Conservation (phyloP, 2,888 invertebrate genomes). For the Kryphioiulus occultus region DNA sequence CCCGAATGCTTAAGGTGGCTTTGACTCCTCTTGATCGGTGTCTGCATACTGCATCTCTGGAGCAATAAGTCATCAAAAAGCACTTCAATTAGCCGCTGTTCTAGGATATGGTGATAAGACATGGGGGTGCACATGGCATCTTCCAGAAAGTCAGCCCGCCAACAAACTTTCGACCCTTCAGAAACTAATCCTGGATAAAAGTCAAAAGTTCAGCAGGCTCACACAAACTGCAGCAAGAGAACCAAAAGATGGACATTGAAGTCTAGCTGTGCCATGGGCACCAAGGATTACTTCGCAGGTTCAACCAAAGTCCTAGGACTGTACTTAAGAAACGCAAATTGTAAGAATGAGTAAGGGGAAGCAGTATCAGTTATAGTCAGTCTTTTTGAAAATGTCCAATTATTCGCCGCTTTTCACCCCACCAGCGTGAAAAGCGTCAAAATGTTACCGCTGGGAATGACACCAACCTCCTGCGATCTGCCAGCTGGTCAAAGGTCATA, state of each 20-base stretch:
- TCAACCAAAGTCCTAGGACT: neutral
- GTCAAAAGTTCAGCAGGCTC: neutral
- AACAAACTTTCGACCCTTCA: neutral
- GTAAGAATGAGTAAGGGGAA: neutral
- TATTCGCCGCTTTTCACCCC: neutral
- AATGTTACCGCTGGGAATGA: neutral
- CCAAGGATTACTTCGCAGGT: neutral
- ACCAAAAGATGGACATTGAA: neutral
- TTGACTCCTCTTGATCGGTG: constrained; percentile 12
- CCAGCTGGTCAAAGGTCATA: neutral
- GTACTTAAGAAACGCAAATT: neutral
- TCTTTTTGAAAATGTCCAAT: no score
- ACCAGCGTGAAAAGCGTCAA: neutral
- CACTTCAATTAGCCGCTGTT: constrained; percentile 26
- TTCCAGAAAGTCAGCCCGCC: neutral
- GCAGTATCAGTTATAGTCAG: neutral
- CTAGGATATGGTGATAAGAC: neutral
- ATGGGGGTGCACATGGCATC: neutral
- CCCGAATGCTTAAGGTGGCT: constrained; percentile 24
- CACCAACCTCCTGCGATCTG: neutral
- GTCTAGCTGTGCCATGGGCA: neutral
- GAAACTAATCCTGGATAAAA: constrained; percentile 4
- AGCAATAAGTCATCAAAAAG: neutral
- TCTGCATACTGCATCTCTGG: neutral
- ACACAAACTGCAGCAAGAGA: neutral